Percentiles rank a stretch among this genome's conserved stretches.
These are phyloP conservation scores for Notocelia uddmanniana DNA, from an alignment of 2,888 invertebrate species.

Conservation along the genomic window DNA sequence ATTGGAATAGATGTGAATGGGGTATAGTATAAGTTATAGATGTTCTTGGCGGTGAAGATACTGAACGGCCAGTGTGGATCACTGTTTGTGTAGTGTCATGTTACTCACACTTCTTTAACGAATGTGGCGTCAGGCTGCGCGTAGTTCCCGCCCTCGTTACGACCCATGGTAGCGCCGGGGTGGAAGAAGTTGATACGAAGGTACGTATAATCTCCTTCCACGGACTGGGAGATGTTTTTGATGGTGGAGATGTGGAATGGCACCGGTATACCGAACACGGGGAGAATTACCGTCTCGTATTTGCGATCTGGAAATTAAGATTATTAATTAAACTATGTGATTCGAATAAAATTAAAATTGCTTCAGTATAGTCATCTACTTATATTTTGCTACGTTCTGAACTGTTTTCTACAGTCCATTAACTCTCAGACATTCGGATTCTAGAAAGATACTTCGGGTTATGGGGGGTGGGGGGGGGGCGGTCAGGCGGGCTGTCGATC, in stretches of 20 bases:
- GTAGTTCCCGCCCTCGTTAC: constrained; percentile 96
- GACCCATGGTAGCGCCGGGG: constrained; percentile 98
- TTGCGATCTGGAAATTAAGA: constrained; percentile 91
- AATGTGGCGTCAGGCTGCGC: constrained; percentile 98
- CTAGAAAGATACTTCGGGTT: too few relatives aligned
- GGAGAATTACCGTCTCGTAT: constrained; percentile 99
- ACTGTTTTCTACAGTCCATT: too few relatives aligned
- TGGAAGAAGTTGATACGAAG: constrained; percentile 99
- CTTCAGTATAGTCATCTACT: too few relatives aligned
- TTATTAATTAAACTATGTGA: neutral
- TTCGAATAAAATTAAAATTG: too few relatives aligned
- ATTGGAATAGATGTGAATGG: too few relatives aligned
- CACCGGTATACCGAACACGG: constrained; percentile 97
- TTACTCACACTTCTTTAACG: constrained; percentile 97
- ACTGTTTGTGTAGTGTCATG: neutral
- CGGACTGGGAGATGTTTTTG: constrained; percentile 99
- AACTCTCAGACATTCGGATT: too few relatives aligned
- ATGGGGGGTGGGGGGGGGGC: too few relatives aligned
- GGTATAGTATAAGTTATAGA: too few relatives aligned
- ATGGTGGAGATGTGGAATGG: constrained; percentile 99
- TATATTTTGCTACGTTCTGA: too few relatives aligned
- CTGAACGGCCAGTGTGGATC: neutral
- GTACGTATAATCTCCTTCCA: constrained; percentile 99
- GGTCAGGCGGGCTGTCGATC: too few relatives aligned
- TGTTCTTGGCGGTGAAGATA: neutral